Base-by-base conservation (phyloP, 2,797 vertebrate genomes). In the Hydrolagus colliei region DNA sequence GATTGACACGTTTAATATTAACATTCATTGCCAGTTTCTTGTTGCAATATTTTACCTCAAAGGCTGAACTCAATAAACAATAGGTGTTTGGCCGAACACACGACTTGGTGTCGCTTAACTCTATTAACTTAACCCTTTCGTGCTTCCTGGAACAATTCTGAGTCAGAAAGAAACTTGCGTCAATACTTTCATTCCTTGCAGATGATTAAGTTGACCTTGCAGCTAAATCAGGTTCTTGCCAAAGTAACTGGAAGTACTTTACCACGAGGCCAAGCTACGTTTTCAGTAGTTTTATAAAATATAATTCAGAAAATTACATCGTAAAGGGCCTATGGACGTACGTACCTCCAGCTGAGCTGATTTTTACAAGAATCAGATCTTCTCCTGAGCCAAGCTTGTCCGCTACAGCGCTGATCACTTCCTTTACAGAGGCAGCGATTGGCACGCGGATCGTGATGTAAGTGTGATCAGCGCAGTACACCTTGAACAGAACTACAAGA, bases 261-360 rank as follows among this genome's bases (percentile, higher is more conserved):
- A 72, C 35, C 13, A 62, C 65, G n/a, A 72, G 27, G 61, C 63
- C 85, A 63, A 63, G 16, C 16, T 27, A 27, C 10, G 61, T 68
- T 27, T 68, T 13, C 3, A 7, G 67, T 68, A 27, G 9, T 10
- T 77, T 9, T n/a, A 61, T 52, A 8, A 59, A 77, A 77, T 61
- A 20, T n/a, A 61, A 77, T 65, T 80, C 7, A 52, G 18, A 59
- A 72, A 7, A 35, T 22, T 74, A 52, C 71, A 22, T 85, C 9
- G 41, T n/a, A 52, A 11, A 9, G 0, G 12, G 52, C 59, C 41
- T 9, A 90, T 85, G 3, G 62, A 35, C 82, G 73, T 88, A 89
- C 91, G 92, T 95, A 99, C 98, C 98, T 97, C 98, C 97, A 86
- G 96, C 95, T 0, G 98, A 99, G 89, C 96, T 98, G 93, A 99